These are phyloP conservation scores for Malurus melanocephalus DNA, from an alignment of 2,113 vertebrate species.

Conservation along the genomic window DNA sequence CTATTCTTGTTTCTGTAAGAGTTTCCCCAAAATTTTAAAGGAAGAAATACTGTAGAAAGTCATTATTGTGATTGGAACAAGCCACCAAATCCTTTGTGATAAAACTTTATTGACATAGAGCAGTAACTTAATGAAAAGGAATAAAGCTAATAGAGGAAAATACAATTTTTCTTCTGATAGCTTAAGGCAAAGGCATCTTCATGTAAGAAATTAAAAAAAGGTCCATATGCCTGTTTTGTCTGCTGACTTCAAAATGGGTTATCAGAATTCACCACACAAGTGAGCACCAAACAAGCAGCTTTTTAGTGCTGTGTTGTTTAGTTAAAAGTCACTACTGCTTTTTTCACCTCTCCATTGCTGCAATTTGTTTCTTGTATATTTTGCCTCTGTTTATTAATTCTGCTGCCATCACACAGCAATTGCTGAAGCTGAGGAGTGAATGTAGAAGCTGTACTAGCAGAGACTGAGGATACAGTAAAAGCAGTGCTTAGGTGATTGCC, in stretches of 20 bases:
- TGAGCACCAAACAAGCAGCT: background rate
- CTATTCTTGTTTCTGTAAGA: background rate
- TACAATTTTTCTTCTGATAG: background rate
- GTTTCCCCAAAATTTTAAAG: background rate
- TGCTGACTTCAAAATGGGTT: background rate
- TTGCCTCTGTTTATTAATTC: background rate
- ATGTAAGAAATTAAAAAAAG: background rate
- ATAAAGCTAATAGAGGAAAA: background rate
- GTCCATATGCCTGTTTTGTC: background rate
- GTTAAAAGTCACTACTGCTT: background rate
- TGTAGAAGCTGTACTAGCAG: background rate
- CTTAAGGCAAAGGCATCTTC: background rate
- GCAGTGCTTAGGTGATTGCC: background rate
- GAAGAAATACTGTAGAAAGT: background rate
- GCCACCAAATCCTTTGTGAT: background rate
- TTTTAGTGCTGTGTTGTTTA: background rate
- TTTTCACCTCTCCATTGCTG: background rate
- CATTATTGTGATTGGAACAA: background rate
- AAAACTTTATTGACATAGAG: background rate
- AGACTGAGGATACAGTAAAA: background rate
- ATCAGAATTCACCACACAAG: background rate
- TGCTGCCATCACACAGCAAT: background rate
- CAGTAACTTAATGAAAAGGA: background rate
- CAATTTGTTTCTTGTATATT: background rate
- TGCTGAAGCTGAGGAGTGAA: background rate